phyloP scores from a whole-genome alignment of 2,888 invertebrate genomes.

The Phyllotreta cruciferae region DNA sequence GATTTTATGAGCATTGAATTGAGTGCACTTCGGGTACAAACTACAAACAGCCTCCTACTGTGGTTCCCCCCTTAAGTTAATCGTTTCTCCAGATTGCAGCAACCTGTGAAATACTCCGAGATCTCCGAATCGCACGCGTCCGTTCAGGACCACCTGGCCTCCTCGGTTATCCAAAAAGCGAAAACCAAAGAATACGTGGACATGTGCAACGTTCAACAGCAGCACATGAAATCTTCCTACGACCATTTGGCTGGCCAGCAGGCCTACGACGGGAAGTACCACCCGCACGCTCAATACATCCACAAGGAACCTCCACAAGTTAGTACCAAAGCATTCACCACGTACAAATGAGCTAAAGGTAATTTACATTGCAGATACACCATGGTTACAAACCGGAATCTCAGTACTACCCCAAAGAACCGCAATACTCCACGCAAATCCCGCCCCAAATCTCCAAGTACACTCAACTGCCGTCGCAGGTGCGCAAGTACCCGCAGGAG shows the following conservation, averaged over 20 bases:
- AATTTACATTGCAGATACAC: slow-evolving; percentile 36
- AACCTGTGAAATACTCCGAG: slow-evolving; percentile 57
- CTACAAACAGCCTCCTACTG: neutral
- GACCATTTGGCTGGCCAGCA: slow-evolving; percentile 43
- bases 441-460: slow-evolving; percentile 46
- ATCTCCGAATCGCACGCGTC: slow-evolving; percentile 48
- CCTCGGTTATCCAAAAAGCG: slow-evolving; percentile 52
- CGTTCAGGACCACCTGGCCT: slow-evolving; percentile 45
- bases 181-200: slow-evolving; percentile 56
- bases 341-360: neutral
- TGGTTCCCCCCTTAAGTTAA: neutral
- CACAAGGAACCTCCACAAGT: slow-evolving; percentile 51
- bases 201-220: slow-evolving; percentile 53
- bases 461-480: slow-evolving; percentile 35
- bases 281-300: slow-evolving; percentile 48
- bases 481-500: slow-evolving; percentile 45
- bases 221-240: slow-evolving; percentile 49
- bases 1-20: too few species aligned
- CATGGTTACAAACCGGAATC: slow-evolving; percentile 50
- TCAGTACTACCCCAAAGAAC: slow-evolving; percentile 50
- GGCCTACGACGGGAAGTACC: slow-evolving; percentile 40
- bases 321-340: slow-evolving; percentile 13
- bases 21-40: too few species aligned
- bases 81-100: slow-evolving; percentile 28
- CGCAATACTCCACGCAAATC: slow-evolving; percentile 37